These are phyloP conservation scores for Amorpha juglandis DNA, from an alignment of 2,888 invertebrate genomes.

Conservation along the genomic window DNA sequence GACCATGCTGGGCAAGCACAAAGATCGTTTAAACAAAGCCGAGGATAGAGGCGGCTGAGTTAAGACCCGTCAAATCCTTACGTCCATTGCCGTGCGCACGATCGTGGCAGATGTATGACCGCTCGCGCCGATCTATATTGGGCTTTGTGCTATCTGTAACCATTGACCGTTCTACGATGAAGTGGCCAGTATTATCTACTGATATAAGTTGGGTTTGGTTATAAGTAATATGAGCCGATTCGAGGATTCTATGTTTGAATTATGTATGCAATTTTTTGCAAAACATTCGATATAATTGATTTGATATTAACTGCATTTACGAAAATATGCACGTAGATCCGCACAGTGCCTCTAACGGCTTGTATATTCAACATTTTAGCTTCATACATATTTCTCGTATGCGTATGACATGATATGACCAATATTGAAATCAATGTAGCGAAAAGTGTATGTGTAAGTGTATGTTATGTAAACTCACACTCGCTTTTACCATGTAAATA, in stretches of 20 bases:
- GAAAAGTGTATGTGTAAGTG: too few relatives aligned
- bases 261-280: too few relatives aligned
- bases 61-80: slow-evolving; percentile 75
- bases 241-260: background rate
- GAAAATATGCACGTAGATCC: too few relatives aligned
- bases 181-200: slow-evolving; percentile 24
- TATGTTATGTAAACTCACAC: too few relatives aligned
- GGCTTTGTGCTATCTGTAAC: slow-evolving; percentile 54
- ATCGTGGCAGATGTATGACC: slow-evolving; percentile 74
- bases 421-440: too few relatives aligned
- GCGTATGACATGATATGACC: too few relatives aligned
- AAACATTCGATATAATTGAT: too few relatives aligned
- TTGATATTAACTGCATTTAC: too few relatives aligned
- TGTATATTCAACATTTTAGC: too few relatives aligned
- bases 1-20: slow-evolving; percentile 31
- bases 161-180: slow-evolving; percentile 51
- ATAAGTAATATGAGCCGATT: background rate
- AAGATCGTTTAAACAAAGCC: slow-evolving; percentile 71
- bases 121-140: slow-evolving; percentile 36
- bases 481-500: background rate
- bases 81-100: slow-evolving; percentile 73
- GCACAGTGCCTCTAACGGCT: too few relatives aligned
- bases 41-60: slow-evolving; percentile 59
- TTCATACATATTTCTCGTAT: too few relatives aligned
- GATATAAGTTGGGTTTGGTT: background rate